Evolutionary conservation across 2,888 invertebrate species (phyloP).

Genomic region (Smittia sp.): DNA sequence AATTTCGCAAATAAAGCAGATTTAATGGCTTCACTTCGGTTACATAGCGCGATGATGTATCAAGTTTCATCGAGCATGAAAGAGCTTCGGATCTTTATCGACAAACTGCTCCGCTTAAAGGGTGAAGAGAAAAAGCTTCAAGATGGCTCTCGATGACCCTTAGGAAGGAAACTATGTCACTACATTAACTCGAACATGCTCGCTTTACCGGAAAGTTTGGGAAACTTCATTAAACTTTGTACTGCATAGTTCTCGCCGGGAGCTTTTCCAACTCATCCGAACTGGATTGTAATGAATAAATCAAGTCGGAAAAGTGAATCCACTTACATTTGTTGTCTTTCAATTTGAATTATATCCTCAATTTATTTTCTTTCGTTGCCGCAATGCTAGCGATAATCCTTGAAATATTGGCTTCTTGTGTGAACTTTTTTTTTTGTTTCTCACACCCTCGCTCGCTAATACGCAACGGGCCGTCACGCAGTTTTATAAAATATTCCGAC

Average conservation of each 20-base stretch:
- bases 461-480: slow-evolving; percentile 33
- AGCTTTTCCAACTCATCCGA: not conserved
- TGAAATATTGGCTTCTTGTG: slow-evolving; percentile 13
- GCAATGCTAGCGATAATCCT: slow-evolving; percentile 3
- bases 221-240: slow-evolving; percentile 11
- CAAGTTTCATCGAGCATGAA: slow-evolving; percentile 5
- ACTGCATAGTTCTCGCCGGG: not conserved
- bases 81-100: not conserved
- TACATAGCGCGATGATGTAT: not conserved
- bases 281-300: slow-evolving; percentile 19
- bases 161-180: not conserved
- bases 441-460: not conserved
- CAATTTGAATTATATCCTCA: slow-evolving; percentile 29
- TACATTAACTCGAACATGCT: slow-evolving; percentile 16
- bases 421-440: slow-evolving; percentile 3
- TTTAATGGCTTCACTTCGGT: not conserved
- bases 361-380: not conserved
- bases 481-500: slow-evolving; percentile 32
- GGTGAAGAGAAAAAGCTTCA: not conserved
- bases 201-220: not conserved
- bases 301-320: not conserved
- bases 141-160: not conserved
- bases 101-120: not conserved
- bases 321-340: slow-evolving; percentile 25
- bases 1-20: slow-evolving; percentile 4